Evolutionary conservation across 2,888 invertebrate genomes (phyloP).

Genomic region (Mantis religiosa): DNA sequence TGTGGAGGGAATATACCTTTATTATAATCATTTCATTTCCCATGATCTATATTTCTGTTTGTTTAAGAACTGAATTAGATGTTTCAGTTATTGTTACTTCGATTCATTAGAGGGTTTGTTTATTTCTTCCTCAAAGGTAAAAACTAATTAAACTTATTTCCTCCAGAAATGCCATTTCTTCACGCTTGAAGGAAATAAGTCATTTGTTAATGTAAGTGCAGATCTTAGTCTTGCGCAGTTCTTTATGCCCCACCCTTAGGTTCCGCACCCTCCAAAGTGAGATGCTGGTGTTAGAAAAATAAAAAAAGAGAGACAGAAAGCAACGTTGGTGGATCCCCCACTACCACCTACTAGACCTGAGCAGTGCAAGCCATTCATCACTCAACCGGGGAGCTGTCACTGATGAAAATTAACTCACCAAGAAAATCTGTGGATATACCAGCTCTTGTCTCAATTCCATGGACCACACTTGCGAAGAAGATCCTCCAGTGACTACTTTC

Average conservation of each 20-base stretch:
- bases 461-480: background rate
- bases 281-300: slow-evolving; percentile 2
- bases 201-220: background rate
- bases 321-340: background rate
- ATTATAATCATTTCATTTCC: too few species aligned
- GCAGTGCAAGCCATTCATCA: slow-evolving; percentile 27
- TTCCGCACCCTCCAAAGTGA: background rate
- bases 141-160: too few species aligned
- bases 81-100: too few species aligned
- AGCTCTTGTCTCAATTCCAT: background rate
- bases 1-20: too few species aligned
- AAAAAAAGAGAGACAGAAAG: background rate
- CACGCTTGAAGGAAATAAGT: background rate
- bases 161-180: too few species aligned
- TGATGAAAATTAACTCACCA: slow-evolving; percentile 29
- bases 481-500: background rate
- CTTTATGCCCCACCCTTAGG: background rate
- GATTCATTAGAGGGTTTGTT: too few species aligned
- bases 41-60: too few species aligned
- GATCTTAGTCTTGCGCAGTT: background rate
- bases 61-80: too few species aligned
- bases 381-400: slow-evolving; percentile 29
- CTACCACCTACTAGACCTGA: background rate
- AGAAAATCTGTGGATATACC: slow-evolving; percentile 11
- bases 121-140: too few species aligned